phyloP scores from a whole-genome alignment of 2,797 vertebrate species.

The Mallotus villosus region DNA sequence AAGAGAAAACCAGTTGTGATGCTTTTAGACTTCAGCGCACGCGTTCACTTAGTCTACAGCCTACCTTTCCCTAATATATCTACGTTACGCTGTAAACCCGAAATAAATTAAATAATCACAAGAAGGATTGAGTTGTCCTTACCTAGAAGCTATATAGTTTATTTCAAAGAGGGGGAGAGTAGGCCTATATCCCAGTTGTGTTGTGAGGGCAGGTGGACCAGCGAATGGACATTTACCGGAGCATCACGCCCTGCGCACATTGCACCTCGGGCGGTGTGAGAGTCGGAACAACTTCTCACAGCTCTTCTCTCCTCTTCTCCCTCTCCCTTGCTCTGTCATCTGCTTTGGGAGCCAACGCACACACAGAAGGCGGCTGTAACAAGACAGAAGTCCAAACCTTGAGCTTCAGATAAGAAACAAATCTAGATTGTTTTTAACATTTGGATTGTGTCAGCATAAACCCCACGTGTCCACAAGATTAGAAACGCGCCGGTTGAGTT shows the following conservation, averaged over 20 bases:
- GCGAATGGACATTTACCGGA: neutral
- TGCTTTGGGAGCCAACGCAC: neutral
- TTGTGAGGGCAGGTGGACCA: slow-evolving; percentile 1
- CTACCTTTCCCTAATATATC: too few relatives aligned
- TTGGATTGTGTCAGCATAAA: slow-evolving; percentile 52
- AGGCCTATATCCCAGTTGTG: neutral
- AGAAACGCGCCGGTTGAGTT: slow-evolving; percentile 34
- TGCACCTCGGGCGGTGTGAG: slow-evolving; percentile 1
- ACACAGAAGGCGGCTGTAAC: neutral
- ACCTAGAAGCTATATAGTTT: neutral
- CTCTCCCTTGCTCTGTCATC: neutral
- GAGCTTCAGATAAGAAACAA: slow-evolving; percentile 12
- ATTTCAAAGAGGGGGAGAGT: neutral
- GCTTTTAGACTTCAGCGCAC: slow-evolving; percentile 4
- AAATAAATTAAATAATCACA: neutral
- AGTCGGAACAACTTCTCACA: neutral
- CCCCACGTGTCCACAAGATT: slow-evolving; percentile 55
- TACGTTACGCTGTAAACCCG: too few relatives aligned
- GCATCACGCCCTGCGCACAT: slow-evolving; percentile 1
- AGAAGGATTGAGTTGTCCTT: neutral
- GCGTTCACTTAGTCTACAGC: too few relatives aligned
- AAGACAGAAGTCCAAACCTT: neutral
- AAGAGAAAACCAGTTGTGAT: neutral
- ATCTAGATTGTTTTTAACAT: slow-evolving; percentile 38
- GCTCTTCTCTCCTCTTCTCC: neutral